phyloP scores from a whole-genome alignment of 1,140 invertebrate species.

The Hypsibius dujardini region DNA sequence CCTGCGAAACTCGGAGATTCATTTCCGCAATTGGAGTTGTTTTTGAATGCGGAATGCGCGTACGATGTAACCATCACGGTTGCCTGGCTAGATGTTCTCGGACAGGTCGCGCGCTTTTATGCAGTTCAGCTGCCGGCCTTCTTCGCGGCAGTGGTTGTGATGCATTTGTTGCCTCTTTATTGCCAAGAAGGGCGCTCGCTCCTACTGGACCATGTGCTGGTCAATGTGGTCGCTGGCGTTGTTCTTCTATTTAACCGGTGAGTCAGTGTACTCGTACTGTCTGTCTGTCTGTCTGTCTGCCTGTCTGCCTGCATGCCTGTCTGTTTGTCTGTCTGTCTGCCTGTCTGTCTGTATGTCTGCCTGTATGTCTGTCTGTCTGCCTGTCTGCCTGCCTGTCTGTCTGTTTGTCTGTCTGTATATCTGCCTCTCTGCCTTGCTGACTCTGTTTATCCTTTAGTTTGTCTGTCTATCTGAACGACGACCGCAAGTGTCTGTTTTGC shows the following conservation, averaged over 20 bases:
- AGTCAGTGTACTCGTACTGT: not conserved
- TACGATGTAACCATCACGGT: not conserved
- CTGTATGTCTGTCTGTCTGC: not conserved
- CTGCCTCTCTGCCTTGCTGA: not conserved
- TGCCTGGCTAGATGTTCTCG: not conserved
- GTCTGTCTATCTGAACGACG: not conserved
- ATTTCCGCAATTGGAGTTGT: constrained; percentile 9
- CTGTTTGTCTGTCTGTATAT: no score
- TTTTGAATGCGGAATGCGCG: not conserved
- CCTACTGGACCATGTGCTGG: not conserved
- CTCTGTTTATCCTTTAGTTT: not conserved
- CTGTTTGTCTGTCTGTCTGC: not conserved
- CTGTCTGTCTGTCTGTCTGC: not conserved
- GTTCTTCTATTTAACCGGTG: not conserved
- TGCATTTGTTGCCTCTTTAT: not conserved
- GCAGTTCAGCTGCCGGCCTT: constrained; percentile 1
- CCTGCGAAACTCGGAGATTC: not conserved
- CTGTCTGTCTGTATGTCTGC: not conserved
- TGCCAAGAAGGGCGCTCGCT: not conserved
- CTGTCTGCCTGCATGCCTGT: not conserved
- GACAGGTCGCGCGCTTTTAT: constrained; percentile 2
- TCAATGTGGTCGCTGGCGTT: not conserved
- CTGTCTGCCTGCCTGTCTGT: not conserved
- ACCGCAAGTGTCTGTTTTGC: not conserved
- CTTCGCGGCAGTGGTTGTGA: constrained; percentile 13